Percentiles rank a stretch among this genome's conserved stretches.
Evolutionary conservation across 2,113 vertebrate genomes (phyloP).

Genomic region (Pithys albifrons): DNA sequence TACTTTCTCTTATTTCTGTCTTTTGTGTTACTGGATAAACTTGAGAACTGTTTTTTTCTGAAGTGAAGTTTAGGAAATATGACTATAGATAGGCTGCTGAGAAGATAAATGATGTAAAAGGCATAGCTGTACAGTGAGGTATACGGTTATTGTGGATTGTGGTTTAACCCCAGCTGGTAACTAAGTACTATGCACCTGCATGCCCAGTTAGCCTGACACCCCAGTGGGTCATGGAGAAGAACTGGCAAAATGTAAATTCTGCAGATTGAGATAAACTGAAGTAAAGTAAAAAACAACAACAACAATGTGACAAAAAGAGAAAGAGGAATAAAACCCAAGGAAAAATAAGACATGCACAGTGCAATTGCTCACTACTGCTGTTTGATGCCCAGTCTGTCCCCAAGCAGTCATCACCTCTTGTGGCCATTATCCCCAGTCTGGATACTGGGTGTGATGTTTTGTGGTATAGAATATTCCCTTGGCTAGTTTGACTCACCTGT

Average conservation of each 20-base stretch:
- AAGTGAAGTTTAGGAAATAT: neutral
- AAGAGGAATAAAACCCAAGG: neutral
- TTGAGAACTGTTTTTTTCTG: neutral
- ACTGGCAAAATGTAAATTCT: neutral
- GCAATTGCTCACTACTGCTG: neutral
- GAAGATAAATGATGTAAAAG: neutral
- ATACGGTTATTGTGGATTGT: neutral
- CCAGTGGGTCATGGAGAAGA: neutral
- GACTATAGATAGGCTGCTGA: neutral
- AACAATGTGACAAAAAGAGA: neutral
- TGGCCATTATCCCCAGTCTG: neutral
- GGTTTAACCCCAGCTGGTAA: neutral
- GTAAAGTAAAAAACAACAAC: neutral
- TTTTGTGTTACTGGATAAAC: neutral
- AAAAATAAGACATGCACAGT: no score
- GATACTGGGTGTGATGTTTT: neutral
- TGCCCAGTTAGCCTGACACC: neutral
- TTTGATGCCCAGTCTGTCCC: neutral
- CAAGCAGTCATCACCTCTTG: neutral
- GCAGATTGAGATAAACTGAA: neutral
- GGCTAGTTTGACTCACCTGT: neutral
- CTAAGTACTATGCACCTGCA: no score
- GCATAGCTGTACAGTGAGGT: neutral
- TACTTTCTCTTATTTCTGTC: neutral
- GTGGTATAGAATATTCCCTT: neutral